Conservation (phyloP, 2,113 vertebrate genomes). For the Cebus imitator region DNA sequence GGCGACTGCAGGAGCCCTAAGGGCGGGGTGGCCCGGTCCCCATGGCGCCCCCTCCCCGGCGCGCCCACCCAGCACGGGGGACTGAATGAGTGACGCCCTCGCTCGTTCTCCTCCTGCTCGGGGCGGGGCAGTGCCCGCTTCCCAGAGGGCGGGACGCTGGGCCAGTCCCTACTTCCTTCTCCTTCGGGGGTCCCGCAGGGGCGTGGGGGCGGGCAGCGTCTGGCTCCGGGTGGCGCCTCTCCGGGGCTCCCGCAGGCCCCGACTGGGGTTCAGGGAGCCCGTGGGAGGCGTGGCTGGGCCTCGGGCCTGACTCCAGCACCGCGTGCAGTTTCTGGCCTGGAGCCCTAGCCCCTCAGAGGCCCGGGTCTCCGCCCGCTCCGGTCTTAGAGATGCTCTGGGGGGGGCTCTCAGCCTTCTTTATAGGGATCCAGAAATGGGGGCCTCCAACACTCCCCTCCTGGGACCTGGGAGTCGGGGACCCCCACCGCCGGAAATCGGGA, state of each 20-base stretch:
- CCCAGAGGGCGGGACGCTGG: background rate
- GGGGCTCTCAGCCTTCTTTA: background rate
- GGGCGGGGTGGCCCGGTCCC: background rate
- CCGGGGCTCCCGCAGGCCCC: background rate
- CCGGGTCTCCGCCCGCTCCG: background rate
- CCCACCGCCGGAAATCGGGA: background rate
- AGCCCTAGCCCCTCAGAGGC: background rate
- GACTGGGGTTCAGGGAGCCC: background rate
- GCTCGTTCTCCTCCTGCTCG: too few relatives aligned
- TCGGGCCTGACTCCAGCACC: rapidly evolving
- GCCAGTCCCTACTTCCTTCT: background rate
- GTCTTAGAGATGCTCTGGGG: background rate
- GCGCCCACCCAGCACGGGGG: background rate
- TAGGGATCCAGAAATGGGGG: background rate
- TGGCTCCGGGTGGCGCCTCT: background rate
- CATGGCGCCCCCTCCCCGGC: background rate
- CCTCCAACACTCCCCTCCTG: background rate
- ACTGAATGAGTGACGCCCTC: background rate
- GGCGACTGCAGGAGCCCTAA: background rate
- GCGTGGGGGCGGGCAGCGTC: background rate
- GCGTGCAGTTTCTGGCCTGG: background rate
- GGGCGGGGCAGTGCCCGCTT: background rate
- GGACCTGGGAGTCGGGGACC: background rate
- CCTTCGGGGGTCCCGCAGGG: background rate
- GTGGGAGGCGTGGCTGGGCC: background rate